Base-by-base conservation (phyloP, 2,888 invertebrate genomes). In the Acronicta leporina region DNA sequence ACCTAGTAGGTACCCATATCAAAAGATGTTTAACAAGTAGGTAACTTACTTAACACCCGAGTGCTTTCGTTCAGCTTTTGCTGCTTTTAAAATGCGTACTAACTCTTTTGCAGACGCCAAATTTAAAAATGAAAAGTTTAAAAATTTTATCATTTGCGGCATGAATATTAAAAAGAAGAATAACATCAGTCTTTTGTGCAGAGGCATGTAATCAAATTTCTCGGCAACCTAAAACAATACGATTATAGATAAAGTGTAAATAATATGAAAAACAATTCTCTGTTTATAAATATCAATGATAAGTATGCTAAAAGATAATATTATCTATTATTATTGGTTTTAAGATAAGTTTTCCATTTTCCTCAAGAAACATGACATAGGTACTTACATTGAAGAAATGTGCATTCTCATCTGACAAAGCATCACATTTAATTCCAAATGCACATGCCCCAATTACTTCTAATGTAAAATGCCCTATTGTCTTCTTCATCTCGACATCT, bases 401-500 rank as follows among this genome's bases (percentile, higher is more conserved):
- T 2, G 95, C 90, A 70, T 95, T 91, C 68, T 90, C 90, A 67
- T 92, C 90, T 48, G 85, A 89, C n/a, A 95, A 80, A 8, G 95
- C 92, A 68, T 95, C 92, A 63, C 93, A 92, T 76, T 94, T 92
- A 13, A 95, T 92, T 1, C 95, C 95, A 86, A 95, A 95, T 15
- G 95, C 95, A 83, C 95, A 95, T 15, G 93, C 92, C n/a, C 95
- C 95, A 55, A 95, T 95, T 1, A 95, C 94, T 82, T 95, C 95
- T 53, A 95, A 75, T 1, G 95, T 95, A 58, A 92, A 95, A 73
- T 95, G 93, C 0, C 95, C 95, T 82, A 95, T 93, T 25, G 93
- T 88, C 60, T 93, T 90, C 81, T 95, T 95, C 91, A 95, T 92
- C 77, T 95, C 95, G n/a, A 95, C 83, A 43, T 92, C 93, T 73